Conservation (phyloP, 2,888 invertebrate species). For the Mythimna pallens region DNA sequence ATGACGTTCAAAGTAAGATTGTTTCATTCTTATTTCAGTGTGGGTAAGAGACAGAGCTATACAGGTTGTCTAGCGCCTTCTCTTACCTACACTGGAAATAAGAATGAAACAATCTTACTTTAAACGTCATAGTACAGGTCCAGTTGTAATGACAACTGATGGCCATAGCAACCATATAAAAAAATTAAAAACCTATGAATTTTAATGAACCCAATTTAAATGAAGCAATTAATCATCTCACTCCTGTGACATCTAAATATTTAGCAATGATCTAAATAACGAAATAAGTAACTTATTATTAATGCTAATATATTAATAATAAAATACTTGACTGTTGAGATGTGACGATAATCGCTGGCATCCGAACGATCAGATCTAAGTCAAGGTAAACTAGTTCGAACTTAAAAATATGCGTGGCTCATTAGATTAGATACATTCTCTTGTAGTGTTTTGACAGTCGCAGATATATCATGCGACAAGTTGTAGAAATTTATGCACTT, state of each 20-base stretch:
- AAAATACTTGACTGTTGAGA: conserved; percentile 13
- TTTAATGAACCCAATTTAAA: conserved; percentile 22
- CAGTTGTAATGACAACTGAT: neutral
- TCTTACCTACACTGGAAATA: no score
- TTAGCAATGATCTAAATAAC: conserved; percentile 17
- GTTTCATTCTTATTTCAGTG: no score
- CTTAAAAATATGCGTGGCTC: conserved; percentile 32
- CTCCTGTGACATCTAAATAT: conserved; percentile 7
- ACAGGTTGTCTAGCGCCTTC: no score
- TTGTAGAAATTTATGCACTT: conserved; percentile 30
- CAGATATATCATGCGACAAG: conserved; percentile 30
- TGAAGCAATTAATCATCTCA: conserved; percentile 20
- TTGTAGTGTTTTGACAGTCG: conserved; percentile 39
- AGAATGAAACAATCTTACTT: no score
- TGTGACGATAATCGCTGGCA: conserved; percentile 29
- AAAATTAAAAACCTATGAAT: conserved; percentile 4
- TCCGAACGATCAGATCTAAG: conserved; percentile 45
- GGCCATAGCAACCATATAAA: neutral
- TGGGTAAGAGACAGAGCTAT: no score
- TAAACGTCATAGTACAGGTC: no score
- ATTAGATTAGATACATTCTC: conserved; percentile 34
- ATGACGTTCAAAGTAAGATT: no score
- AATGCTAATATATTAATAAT: conserved; percentile 53
- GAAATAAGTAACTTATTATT: neutral
- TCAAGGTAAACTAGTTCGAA: conserved; percentile 44